These are phyloP conservation scores for Mesoligia furuncula DNA, from an alignment of 2,888 invertebrate species.

Conservation along the genomic window DNA sequence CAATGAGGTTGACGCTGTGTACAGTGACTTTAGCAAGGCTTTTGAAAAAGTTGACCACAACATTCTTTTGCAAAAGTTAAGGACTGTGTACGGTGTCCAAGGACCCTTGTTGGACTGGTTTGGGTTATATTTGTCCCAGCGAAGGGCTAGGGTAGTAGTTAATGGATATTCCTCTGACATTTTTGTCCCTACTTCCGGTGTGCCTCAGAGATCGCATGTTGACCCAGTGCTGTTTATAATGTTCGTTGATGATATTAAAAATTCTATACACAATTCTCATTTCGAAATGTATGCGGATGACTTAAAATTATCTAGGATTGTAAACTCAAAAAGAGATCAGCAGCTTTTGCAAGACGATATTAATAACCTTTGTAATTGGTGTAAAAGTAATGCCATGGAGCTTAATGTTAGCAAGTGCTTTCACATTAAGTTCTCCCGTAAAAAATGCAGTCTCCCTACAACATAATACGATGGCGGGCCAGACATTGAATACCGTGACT, in stretches of 20 bases:
- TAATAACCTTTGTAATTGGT: too few species aligned
- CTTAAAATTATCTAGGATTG: neutral
- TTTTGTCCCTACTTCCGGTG: neutral
- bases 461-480: neutral
- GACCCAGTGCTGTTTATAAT: neutral
- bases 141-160: neutral
- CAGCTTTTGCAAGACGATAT: too few species aligned
- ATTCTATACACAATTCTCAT: neutral
- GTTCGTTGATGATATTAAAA: neutral
- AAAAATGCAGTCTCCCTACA: neutral
- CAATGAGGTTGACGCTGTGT: too few species aligned
- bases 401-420: neutral
- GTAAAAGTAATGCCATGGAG: neutral
- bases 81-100: neutral
- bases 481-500: neutral
- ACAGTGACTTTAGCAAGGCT: neutral
- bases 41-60: constrained; percentile 7
- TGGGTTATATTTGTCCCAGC: neutral
- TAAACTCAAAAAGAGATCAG: neutral
- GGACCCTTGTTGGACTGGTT: neutral
- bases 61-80: neutral
- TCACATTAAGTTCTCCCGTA: neutral
- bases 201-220: neutral
- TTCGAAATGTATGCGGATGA: neutral
- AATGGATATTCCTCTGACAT: neutral